These are phyloP conservation scores for Neuroterus valhalla DNA, from an alignment of 1,140 invertebrate genomes.

Conservation along the genomic window DNA sequence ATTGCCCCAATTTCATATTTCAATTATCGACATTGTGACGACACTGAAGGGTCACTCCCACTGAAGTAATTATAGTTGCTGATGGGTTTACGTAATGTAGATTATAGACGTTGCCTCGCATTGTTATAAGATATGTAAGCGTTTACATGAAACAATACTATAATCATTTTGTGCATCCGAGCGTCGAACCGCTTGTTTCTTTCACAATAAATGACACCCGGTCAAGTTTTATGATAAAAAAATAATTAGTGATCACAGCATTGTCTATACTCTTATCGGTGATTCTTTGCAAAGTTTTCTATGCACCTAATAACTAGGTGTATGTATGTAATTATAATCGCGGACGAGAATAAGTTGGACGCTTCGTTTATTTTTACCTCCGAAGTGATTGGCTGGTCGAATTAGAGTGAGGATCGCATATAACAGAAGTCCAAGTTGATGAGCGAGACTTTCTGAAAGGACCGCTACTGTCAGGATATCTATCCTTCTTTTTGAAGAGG, in stretches of 20 bases:
- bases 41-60: constrained; percentile 22
- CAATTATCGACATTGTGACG: constrained; percentile 1
- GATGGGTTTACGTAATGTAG: constrained; percentile 26
- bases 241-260: not conserved
- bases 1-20: constrained; percentile 14
- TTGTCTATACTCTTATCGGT: too few species aligned
- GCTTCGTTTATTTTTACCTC: constrained; percentile 54
- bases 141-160: constrained; percentile 27
- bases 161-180: constrained; percentile 29
- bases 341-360: not conserved
- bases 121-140: constrained; percentile 22
- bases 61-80: constrained; percentile 17
- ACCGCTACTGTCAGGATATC: constrained; percentile 77
- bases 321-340: not conserved
- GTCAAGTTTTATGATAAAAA: constrained; percentile 21
- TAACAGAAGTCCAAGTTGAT: constrained; percentile 72
- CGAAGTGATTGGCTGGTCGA: constrained; percentile 69
- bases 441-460: constrained; percentile 71
- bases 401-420: constrained; percentile 75
- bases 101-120: constrained; percentile 21
- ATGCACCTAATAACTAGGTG: too few species aligned
- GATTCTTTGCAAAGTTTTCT: too few species aligned
- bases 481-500: constrained; percentile 74
- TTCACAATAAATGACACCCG: constrained; percentile 15
- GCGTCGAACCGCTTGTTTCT: constrained; percentile 19